Evolutionary conservation across 1,140 invertebrate species (phyloP), one percentile per base, ranked within the genome.

Genomic region (Chrysopa pallens): DNA sequence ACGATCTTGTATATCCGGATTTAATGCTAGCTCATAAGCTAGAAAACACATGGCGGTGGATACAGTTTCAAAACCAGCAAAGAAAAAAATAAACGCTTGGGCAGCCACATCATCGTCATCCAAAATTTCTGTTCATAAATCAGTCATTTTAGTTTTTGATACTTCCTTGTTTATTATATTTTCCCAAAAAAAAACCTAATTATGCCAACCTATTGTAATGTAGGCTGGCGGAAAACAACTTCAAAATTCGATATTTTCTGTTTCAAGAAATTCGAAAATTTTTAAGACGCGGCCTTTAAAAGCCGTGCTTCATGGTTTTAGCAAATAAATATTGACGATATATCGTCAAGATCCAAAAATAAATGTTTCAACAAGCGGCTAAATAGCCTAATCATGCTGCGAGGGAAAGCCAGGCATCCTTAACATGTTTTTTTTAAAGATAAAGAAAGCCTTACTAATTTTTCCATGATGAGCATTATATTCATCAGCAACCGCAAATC

Each of bases 1-100:
- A 44, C 46, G 56, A 33, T 60, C 49, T 48, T 70, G 66, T 27
- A 67, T 50, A 8, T 70, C 64, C 6, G 63, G 65, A 57, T 74
- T 57, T 14, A 59, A 47, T 1, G 70, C 67, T 37, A 78, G 51
- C 39, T 63, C 58, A 46, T 69, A 56, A 8, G 43, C 43, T 13
- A 48, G 42, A 46, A 60, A 61, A 36, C 46, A 49, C 43, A 62
- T n/a, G 49, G 23, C 3, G 52, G 49, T 13, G 60, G 17, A 52
- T 14, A 53, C 46, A 2, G 57, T 56, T 6, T 60, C 60, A 40
- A 63, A 63, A 13, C 59, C 61, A 38, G 53, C 62, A n/a, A 63
- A 42, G 36, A 61, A 60, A 41, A 63, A 63, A 11, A 63, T 45
- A 36, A 65, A 54, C 23, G 55, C 53, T 51, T 65, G 61, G 0